phyloP scores from a whole-genome alignment of 2,113 vertebrate species.

The Forbesichthys agassizii region DNA sequence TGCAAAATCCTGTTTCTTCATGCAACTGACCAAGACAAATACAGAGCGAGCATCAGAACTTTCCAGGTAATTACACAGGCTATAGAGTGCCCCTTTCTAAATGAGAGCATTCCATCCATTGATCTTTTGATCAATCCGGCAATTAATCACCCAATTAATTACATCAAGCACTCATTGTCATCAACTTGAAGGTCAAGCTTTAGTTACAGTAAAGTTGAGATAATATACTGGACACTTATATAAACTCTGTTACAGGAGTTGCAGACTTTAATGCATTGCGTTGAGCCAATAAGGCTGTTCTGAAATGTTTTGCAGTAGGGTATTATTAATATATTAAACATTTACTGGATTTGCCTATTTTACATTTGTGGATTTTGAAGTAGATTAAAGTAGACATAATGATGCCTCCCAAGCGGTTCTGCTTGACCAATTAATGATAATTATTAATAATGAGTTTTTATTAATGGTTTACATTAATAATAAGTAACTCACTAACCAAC shows the following conservation, averaged over 20 bases:
- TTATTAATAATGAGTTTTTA: no score
- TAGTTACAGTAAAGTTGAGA: slow-evolving; percentile 10
- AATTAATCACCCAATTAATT: slow-evolving; percentile 74
- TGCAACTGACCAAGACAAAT: slow-evolving; percentile 13
- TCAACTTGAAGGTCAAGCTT: slow-evolving; percentile 43
- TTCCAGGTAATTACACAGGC: slow-evolving; percentile 46
- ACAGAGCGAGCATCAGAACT: slow-evolving; percentile 26
- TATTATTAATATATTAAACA: not conserved
- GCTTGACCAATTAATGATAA: no score
- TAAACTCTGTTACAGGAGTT: not conserved
- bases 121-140: slow-evolving; percentile 65
- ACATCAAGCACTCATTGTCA: slow-evolving; percentile 48
- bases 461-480: no score
- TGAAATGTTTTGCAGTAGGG: not conserved
- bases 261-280: no score
- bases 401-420: no score
- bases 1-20: slow-evolving; percentile 8
- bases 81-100: slow-evolving; percentile 27
- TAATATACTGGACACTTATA: not conserved
- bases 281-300: no score
- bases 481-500: no score
- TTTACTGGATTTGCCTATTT: no score
- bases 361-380: not conserved
- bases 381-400: not conserved
- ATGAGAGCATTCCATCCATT: slow-evolving; percentile 42